These are phyloP conservation scores for Clarias gariepinus DNA, from an alignment of 2,113 vertebrate species.

Conservation along the genomic window DNA sequence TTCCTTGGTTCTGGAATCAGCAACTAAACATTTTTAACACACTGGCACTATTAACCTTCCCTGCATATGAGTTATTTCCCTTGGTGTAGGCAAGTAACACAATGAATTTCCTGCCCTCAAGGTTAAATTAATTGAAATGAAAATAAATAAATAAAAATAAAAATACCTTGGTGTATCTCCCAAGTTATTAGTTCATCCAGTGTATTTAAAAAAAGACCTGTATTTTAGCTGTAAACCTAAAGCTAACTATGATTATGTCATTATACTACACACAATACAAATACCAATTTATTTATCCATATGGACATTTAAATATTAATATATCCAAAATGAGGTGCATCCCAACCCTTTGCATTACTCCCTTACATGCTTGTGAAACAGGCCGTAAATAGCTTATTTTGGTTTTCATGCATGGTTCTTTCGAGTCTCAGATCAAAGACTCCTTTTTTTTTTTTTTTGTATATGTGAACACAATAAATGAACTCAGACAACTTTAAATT, in stretches of 20 bases:
- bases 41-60: background rate
- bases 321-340: too few relatives aligned
- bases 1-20: background rate
- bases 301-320: background rate
- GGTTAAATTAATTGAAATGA: background rate
- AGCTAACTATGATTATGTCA: background rate
- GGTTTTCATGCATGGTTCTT: too few relatives aligned
- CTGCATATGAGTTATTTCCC: background rate
- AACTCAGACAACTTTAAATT: too few relatives aligned
- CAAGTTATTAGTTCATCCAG: background rate
- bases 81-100: background rate
- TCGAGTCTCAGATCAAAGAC: too few relatives aligned
- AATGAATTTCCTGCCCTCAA: background rate
- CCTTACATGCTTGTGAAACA: too few relatives aligned
- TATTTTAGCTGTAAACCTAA: background rate
- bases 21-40: background rate
- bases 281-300: background rate
- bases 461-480: too few relatives aligned
- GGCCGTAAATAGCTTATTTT: too few relatives aligned
- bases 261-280: background rate
- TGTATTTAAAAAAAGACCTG: background rate
- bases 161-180: background rate
- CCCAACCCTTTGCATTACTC: too few relatives aligned
- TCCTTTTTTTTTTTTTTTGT: too few relatives aligned
- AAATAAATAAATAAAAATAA: too few relatives aligned